These are phyloP conservation scores for Tadarida brasiliensis DNA, from an alignment of 2,797 vertebrate genomes.

Conservation along the genomic window DNA sequence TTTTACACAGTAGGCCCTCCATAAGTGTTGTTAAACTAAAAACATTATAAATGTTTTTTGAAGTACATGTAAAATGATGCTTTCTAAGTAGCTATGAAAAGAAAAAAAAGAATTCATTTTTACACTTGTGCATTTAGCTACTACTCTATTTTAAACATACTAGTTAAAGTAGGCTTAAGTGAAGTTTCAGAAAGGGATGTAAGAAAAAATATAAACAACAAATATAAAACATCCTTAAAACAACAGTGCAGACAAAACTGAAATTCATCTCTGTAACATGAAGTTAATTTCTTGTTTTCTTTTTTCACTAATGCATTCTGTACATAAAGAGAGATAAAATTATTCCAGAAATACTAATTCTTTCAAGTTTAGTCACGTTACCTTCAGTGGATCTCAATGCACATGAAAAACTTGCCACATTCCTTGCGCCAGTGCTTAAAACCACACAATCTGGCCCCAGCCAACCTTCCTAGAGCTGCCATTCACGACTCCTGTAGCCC, in stretches of 20 bases:
- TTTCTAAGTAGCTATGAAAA: conserved; percentile 65
- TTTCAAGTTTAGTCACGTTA: conserved; percentile 46
- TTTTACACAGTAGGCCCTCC: conserved; percentile 2
- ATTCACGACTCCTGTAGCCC: neutral
- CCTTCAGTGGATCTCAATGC: neutral
- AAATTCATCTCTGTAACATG: conserved; percentile 57
- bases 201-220: conserved; percentile 68
- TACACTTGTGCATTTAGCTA: conserved; percentile 68
- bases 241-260: conserved; percentile 58
- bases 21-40: conserved; percentile 30
- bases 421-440: neutral
- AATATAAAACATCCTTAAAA: conserved; percentile 54
- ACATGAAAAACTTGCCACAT: neutral
- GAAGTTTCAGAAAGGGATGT: conserved; percentile 53
- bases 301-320: conserved; percentile 47
- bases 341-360: conserved; percentile 53
- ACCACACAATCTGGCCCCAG: neutral
- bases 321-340: conserved; percentile 9
- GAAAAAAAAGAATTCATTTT: conserved; percentile 54
- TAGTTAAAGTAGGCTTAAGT: conserved; percentile 39
- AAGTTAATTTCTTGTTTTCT: conserved; percentile 61
- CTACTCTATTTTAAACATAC: conserved; percentile 47
- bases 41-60: conserved; percentile 51
- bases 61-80: conserved; percentile 59
- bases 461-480: neutral